These are phyloP conservation scores for Scomber japonicus DNA, from an alignment of 2,113 vertebrate species.

Conservation along the genomic window DNA sequence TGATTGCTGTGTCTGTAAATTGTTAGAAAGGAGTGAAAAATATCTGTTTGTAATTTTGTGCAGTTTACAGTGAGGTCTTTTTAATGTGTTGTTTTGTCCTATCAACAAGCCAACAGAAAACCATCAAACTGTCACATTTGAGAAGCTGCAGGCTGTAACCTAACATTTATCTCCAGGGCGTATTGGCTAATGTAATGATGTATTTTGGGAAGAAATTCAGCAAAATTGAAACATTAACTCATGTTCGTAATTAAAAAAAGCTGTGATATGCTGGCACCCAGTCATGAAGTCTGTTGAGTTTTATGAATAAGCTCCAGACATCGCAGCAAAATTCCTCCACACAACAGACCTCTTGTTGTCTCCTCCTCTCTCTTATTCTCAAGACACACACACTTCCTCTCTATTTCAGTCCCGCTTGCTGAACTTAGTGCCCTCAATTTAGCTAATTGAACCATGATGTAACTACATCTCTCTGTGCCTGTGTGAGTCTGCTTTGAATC, in stretches of 20 bases:
- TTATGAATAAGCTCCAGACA: constrained; percentile 48
- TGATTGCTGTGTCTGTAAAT: too few species aligned
- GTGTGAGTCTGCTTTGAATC: constrained; percentile 30
- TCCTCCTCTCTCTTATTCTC: constrained; percentile 2
- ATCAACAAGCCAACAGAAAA: too few species aligned
- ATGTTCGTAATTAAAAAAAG: constrained; percentile 16
- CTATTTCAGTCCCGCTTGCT: constrained; percentile 21
- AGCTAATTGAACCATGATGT: constrained; percentile 60
- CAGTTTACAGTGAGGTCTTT: too few species aligned
- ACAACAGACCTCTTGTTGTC: constrained; percentile 34
- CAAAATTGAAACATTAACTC: not conserved
- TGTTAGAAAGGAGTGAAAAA: too few species aligned
- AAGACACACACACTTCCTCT: constrained; percentile 19
- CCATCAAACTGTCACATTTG: too few species aligned
- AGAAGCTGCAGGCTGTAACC: not conserved
- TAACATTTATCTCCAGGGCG: not conserved
- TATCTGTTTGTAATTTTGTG: too few species aligned
- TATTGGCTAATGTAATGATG: constrained; percentile 19
- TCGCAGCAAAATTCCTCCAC: constrained; percentile 31
- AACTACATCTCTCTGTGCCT: not conserved
- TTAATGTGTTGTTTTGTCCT: too few species aligned
- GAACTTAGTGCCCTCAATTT: constrained; percentile 48
- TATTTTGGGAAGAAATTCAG: not conserved
- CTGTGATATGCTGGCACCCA: too few species aligned
- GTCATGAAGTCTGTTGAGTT: constrained; percentile 1